These are phyloP conservation scores for Micoletzkya japonica DNA, from an alignment of 2,888 invertebrate species.

Conservation along the genomic window DNA sequence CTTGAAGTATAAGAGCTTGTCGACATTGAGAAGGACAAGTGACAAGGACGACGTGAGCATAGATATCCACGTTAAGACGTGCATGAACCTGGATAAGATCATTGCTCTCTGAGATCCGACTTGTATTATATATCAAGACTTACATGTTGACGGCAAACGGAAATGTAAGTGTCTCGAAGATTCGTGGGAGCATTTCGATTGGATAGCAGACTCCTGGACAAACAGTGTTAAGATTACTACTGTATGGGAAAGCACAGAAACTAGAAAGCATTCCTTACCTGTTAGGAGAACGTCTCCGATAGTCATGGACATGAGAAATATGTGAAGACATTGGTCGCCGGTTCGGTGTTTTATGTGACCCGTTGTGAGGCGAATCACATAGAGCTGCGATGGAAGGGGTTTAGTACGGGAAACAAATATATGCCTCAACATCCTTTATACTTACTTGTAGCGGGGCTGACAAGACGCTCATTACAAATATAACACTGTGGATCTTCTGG, in stretches of 20 bases:
- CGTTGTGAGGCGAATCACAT: constrained; percentile 46
- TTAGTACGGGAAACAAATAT: too few species aligned
- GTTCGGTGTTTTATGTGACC: constrained; percentile 49
- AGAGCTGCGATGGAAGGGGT: constrained; percentile 47
- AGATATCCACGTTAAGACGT: constrained; percentile 58
- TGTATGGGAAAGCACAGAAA: neutral
- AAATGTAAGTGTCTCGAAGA: constrained; percentile 21
- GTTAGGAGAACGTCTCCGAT: constrained; percentile 59
- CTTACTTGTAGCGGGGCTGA: too few species aligned
- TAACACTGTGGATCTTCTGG: too few species aligned
- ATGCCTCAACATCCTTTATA: too few species aligned
- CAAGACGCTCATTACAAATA: too few species aligned
- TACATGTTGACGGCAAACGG: constrained; percentile 2
- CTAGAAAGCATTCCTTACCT: constrained; percentile 33
- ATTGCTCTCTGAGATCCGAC: neutral
- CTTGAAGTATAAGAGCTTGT: constrained; percentile 61
- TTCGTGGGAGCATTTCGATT: constrained; percentile 48
- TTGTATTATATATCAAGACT: neutral
- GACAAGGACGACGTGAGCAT: constrained; percentile 58
- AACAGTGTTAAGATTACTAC: neutral
- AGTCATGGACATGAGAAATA: constrained; percentile 60
- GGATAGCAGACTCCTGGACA: constrained; percentile 58
- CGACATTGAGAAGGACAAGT: constrained; percentile 59
- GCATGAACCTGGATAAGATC: constrained; percentile 35
- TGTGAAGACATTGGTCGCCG: constrained; percentile 60